Evolutionary conservation across 2,888 invertebrate species (phyloP), one percentile per base, ranked within the genome.

Genomic region (Invenusta paracnida): DNA sequence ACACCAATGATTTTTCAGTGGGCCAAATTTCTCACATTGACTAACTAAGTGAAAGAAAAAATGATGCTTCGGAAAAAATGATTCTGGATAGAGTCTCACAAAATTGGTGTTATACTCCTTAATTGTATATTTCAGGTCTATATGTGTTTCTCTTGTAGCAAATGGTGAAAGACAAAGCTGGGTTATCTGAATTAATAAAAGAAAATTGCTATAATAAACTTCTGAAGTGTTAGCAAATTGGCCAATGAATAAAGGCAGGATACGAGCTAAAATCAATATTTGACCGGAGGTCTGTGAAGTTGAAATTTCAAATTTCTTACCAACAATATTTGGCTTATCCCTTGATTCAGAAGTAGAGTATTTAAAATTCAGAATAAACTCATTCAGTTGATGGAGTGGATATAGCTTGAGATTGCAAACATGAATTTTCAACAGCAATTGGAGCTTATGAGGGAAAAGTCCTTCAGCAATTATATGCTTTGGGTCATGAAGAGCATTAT

Each of bases 1-100:
- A 27, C 85, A 85, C 81, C 81, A 85, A 0, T 81, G 81, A 30
- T 81, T 81, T 23, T 81, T 82, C 13, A 85, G 29, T 0, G 85
- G 85, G 0, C 85, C 85, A 83, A 85, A 85, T 30, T 2, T 85
- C 5, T 81, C 73, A 11, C 66, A 0, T 30, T 85, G 85, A 2
- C 81, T 73, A 25, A 81, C 31, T 1, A 85, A 30, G 73, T 84
- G 84, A 17, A 84, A 17, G 11, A 84, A 13, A 67, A 31, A 84
- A 67, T 84, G 84, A 11, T 30, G 2, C 30, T 85, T 85, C n/a
- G 85, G 85, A 0, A 30, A 29, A 11, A 81, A 5, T 73, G 27
- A 23, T 23, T 2, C 27, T 25, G 73, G 73, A 73, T 73, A 73
- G 17, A 73, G 25, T 5, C 27, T 23, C 23, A n/a, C 2, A 23